phyloP scores from a whole-genome alignment of 2,113 vertebrate species.

The Prochilodus magdalenae region DNA sequence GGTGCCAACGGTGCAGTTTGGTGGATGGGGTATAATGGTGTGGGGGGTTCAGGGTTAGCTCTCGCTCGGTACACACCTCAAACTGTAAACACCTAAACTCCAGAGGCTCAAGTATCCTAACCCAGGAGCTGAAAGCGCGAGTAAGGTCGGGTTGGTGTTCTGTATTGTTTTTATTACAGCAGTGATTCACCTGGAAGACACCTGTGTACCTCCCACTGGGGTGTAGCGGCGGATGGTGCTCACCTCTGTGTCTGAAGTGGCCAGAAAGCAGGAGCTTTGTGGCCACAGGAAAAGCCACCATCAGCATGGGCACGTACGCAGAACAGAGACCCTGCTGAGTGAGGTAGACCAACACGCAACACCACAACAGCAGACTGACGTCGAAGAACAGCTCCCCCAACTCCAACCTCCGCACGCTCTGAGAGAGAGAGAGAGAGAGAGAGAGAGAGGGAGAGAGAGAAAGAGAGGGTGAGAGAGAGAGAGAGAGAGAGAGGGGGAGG shows the following conservation, averaged over 20 bases:
- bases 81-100: no score
- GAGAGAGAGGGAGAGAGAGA: not conserved
- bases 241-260: constrained; percentile 87
- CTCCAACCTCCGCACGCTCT: constrained; percentile 82
- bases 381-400: constrained; percentile 91
- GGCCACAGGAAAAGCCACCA: constrained; percentile 90
- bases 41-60: no score
- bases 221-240: not conserved
- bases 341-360: constrained; percentile 79
- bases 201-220: no score
- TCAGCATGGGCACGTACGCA: constrained; percentile 88
- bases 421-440: constrained; percentile 53
- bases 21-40: no score
- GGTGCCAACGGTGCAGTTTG: no score
- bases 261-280: constrained; percentile 81
- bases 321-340: constrained; percentile 88
- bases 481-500: not conserved
- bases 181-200: no score
- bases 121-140: no score
- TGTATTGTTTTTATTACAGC: no score
- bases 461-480: not conserved
- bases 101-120: no score
- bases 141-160: no score
- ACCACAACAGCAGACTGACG: constrained; percentile 86
- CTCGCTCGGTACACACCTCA: no score